These are phyloP conservation scores for Turnix velox DNA, from an alignment of 2,113 vertebrate species.

Conservation along the genomic window DNA sequence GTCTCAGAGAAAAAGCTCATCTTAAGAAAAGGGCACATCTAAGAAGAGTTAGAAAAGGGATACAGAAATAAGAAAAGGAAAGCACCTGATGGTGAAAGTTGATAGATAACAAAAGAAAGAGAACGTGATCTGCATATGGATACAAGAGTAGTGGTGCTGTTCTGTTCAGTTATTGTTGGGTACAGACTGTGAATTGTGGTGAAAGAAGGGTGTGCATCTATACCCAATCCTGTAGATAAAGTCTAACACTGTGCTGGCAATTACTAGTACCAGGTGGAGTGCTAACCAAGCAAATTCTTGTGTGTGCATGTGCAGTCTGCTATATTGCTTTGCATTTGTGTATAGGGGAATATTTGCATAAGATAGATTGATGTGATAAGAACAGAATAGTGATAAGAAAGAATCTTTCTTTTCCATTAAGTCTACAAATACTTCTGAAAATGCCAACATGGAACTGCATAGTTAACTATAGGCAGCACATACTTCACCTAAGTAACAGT, in stretches of 20 bases:
- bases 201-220: neutral
- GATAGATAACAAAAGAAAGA: neutral
- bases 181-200: neutral
- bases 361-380: neutral
- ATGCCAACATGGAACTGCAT: neutral
- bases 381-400: neutral
- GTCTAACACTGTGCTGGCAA: neutral
- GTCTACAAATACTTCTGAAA: neutral
- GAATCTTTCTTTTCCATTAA: neutral
- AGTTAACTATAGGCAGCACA: neutral
- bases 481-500: neutral
- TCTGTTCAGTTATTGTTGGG: neutral
- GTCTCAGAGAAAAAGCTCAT: neutral
- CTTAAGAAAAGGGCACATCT: neutral
- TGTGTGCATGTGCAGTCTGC: accelerated
- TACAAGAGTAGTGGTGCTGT: neutral
- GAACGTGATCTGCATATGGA: neutral
- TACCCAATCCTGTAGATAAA: neutral
- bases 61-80: neutral
- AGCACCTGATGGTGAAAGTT: neutral
- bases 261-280: neutral
- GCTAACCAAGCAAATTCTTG: neutral
- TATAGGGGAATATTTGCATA: neutral
- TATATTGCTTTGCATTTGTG: neutral
- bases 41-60: neutral